Conservation (phyloP, 2,888 invertebrate species). For the Eupeodes latifasciatus region DNA sequence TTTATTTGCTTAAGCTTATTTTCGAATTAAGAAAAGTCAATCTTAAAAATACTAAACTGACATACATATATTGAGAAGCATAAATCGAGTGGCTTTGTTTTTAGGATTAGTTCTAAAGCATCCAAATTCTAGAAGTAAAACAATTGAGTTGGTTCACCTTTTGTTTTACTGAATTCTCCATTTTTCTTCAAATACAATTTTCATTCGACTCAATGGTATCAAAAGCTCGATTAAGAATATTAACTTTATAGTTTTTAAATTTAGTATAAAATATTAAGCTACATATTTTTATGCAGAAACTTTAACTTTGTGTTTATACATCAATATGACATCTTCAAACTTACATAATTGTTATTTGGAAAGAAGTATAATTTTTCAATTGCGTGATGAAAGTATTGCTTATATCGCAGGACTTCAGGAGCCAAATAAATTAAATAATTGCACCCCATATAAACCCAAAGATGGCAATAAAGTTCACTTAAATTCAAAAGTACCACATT, state of each 20-base stretch:
- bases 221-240: neutral
- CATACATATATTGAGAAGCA: too few species aligned
- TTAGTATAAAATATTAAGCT: too few species aligned
- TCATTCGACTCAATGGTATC: neutral
- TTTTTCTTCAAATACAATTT: neutral
- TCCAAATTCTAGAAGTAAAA: too few species aligned
- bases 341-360: too few species aligned
- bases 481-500: neutral
- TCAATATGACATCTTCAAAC: too few species aligned
- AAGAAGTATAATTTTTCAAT: neutral
- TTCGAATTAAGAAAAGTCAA: neutral
- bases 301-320: too few species aligned
- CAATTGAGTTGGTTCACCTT: too few species aligned
- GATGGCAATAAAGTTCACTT: neutral
- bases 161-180: too few species aligned
- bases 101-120: too few species aligned
- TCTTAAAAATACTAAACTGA: neutral
- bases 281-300: neutral
- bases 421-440: constrained; percentile 5
- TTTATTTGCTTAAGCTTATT: neutral
- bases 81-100: too few species aligned
- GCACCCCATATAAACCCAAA: neutral
- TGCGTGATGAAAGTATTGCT: neutral
- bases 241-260: too few species aligned
- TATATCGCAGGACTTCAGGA: neutral